A percentile compares a stretch with the other conserved stretches of the same genome.
These are phyloP conservation scores for Agrilus cyanescens DNA, from an alignment of 2,888 invertebrate species.

Conservation along the genomic window DNA sequence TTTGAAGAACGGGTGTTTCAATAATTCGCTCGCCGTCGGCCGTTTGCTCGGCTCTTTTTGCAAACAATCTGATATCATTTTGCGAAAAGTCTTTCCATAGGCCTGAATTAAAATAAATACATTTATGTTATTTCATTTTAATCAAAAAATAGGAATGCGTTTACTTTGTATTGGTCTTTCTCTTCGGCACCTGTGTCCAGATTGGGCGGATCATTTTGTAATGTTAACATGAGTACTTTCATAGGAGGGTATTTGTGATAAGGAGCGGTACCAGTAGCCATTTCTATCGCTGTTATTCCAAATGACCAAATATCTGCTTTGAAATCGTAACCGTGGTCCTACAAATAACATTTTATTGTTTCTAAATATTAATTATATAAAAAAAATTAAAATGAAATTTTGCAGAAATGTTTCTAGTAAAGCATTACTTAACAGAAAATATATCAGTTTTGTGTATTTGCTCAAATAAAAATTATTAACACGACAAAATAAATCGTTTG, in stretches of 20 bases:
- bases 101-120: constrained; percentile 32
- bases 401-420: too few species aligned
- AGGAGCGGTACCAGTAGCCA: constrained; percentile 96
- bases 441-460: too few species aligned
- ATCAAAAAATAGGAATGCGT: not conserved
- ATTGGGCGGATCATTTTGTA: constrained; percentile 96
- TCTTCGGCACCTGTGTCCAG: constrained; percentile 91
- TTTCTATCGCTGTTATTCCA: constrained; percentile 95
- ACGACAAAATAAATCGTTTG: too few species aligned
- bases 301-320: constrained; percentile 94
- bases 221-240: constrained; percentile 96
- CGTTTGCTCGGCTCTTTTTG: constrained; percentile 91
- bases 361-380: too few species aligned
- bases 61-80: constrained; percentile 92
- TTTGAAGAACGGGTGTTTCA: constrained; percentile 96
- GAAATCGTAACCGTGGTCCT: constrained; percentile 95
- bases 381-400: too few species aligned
- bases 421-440: too few species aligned
- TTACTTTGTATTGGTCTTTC: constrained; percentile 87
- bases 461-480: too few species aligned
- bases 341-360: constrained; percentile 18
- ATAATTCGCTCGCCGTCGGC: constrained; percentile 87
- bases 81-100: constrained; percentile 94
- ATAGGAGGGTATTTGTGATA: constrained; percentile 99
- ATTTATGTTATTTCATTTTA: not conserved